Percentiles rank a stretch among this genome's conserved stretches.
phyloP scores from a whole-genome alignment of 1,140 invertebrate genomes.

The Ctenoplectra terminalis region DNA sequence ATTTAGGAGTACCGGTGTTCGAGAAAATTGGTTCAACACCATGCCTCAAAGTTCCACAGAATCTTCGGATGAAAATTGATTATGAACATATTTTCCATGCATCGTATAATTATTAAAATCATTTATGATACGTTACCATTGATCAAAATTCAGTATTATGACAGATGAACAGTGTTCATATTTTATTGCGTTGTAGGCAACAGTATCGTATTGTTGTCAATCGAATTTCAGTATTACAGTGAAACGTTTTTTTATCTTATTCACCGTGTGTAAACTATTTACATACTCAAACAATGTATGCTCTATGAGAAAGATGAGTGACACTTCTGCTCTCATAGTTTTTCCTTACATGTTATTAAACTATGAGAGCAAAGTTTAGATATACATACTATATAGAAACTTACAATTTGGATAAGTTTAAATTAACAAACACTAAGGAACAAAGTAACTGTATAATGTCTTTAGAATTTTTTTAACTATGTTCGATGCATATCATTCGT shows the following conservation, averaged over 20 bases:
- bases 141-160: slow-evolving; percentile 26
- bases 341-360: slow-evolving; percentile 31
- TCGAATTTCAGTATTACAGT: background rate
- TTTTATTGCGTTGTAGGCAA: slow-evolving; percentile 34
- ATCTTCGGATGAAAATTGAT: slow-evolving; percentile 80
- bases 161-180: slow-evolving; percentile 3
- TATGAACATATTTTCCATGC: slow-evolving; percentile 51
- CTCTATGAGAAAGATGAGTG: background rate
- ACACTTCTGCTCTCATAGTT: slow-evolving; percentile 37
- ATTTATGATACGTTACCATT: slow-evolving; percentile 28
- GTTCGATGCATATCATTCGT: slow-evolving; percentile 36
- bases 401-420: slow-evolving; percentile 23
- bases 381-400: background rate
- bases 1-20: slow-evolving; percentile 83
- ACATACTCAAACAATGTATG: background rate
- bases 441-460: slow-evolving; percentile 11
- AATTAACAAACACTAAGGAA: slow-evolving; percentile 5
- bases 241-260: slow-evolving; percentile 24
- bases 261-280: slow-evolving; percentile 16
- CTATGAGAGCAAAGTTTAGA: slow-evolving; percentile 42
- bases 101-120: slow-evolving; percentile 68
- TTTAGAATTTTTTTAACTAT: slow-evolving; percentile 6
- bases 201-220: background rate
- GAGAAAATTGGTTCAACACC: slow-evolving; percentile 87
- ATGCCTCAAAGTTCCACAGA: slow-evolving; percentile 85